Base-by-base conservation (phyloP, 1,140 invertebrate species). In the Teleogryllus occipitalis region DNA sequence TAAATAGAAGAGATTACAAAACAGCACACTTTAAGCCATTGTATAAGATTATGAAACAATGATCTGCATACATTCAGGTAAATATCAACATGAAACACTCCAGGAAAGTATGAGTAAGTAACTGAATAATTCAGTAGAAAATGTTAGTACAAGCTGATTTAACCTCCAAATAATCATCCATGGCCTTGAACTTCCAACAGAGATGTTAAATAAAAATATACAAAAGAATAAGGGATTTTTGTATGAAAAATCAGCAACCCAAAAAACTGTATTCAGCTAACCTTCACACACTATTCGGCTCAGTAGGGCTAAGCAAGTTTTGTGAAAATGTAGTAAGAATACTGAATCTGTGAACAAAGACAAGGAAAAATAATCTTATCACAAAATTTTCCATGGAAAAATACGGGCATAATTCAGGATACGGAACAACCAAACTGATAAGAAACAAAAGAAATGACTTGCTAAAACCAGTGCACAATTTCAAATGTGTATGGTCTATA, bases 331-430 rank as follows among this genome's bases (percentile, higher is more conserved):
- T 47, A 65, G 79, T 80, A 80, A 80, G 79, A 27, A 76, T 76
- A 80, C 47, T 54, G 79, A 80, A 80, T 80, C 79, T 80, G 79
- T 80, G 79, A 65, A 78, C 65, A 78, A 78, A 78, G 65, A 78
- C 39, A 78, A 49, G 54, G 78, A 78, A 78, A 73, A 27, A 73
- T 22, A 78, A 65, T 65, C 54, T 65, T 18, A 65, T 65, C 54
- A 65, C 54, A 65, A 65, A 14, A 2, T 65, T 18, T 65, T 65
- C 54, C 54, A 65, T 65, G 54, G 54, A 10, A 65, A 65, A 65
- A 39, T 39, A 39, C 27, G 27, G 27, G 27, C 27, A 5, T 39
- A 39, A 39, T 39, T 39, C 1, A 39, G 27, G 27, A 39, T 39
- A 39, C 27, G 5, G 27, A 39, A 1, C 27, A 39, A 39, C 27